phyloP scores from a whole-genome alignment of 2,113 vertebrate species.

The Corythornis madagascariensis region DNA sequence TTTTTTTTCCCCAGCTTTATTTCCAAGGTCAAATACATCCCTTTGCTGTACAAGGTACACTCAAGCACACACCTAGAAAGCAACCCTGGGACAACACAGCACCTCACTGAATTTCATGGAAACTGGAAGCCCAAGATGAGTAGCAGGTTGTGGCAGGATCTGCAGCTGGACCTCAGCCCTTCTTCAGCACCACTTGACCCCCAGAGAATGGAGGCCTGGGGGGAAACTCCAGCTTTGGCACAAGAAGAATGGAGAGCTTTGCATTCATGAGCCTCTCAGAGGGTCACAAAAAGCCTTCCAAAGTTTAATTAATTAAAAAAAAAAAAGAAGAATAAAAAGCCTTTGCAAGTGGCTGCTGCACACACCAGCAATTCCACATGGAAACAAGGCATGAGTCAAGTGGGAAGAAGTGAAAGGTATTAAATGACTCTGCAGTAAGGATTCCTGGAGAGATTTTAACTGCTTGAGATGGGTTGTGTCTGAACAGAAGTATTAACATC shows the following conservation, averaged over 20 bases:
- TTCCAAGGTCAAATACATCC: background rate
- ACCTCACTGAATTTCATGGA: background rate
- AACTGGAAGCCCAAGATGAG: background rate
- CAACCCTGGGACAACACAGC: background rate
- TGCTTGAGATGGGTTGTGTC: background rate
- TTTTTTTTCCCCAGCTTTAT: background rate
- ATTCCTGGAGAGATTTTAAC: conserved; percentile 24
- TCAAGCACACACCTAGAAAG: background rate
- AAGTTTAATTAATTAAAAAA: background rate
- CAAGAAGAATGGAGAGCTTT: background rate
- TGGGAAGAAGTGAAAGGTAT: background rate
- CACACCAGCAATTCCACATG: no score
- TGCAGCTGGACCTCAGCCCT: background rate
- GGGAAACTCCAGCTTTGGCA: background rate
- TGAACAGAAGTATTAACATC: conserved; percentile 22
- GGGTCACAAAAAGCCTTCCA: background rate
- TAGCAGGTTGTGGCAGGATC: background rate
- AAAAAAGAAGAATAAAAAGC: background rate
- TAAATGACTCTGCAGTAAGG: background rate
- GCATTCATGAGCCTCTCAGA: background rate
- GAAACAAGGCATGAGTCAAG: background rate
- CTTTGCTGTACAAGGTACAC: background rate
- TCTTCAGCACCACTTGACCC: background rate
- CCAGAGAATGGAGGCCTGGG: background rate
- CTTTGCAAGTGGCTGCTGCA: background rate